phyloP scores from a whole-genome alignment of 2,888 invertebrate species.

The Argyra leucocephala region DNA sequence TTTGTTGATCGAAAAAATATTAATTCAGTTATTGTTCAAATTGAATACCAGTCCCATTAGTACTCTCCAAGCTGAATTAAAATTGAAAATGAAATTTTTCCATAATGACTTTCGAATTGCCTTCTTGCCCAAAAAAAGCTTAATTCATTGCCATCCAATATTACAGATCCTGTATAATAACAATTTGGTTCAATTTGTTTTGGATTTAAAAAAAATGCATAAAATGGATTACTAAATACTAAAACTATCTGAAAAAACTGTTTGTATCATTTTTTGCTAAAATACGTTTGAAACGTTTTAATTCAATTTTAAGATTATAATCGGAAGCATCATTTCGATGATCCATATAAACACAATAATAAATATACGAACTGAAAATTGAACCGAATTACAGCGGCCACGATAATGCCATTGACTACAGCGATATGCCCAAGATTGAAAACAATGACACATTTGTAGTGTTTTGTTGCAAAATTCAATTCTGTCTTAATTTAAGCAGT shows the following conservation, averaged over 20 bases:
- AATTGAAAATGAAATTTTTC: conserved; percentile 93
- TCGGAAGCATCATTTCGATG: conserved; percentile 92
- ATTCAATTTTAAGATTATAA: conserved; percentile 87
- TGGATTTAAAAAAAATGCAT: conserved; percentile 70
- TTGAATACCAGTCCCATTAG: conserved; percentile 94
- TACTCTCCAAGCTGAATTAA: conserved; percentile 85
- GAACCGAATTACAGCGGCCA: conserved; percentile 91
- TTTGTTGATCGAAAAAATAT: conserved; percentile 84
- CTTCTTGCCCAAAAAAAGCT: conserved; percentile 97
- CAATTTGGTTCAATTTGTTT: conserved; percentile 85
- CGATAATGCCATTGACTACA: conserved; percentile 96
- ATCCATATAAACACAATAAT: conserved; percentile 93
- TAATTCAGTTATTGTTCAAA: conserved; percentile 95
- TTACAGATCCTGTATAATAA: conserved; percentile 91
- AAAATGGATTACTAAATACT: conserved; percentile 94
- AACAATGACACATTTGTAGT: conserved; percentile 89
- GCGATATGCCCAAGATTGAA: conserved; percentile 91
- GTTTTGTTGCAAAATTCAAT: conserved; percentile 71
- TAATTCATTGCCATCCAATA: conserved; percentile 84
- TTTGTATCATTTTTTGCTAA: conserved; percentile 86
- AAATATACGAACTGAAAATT: conserved; percentile 91
- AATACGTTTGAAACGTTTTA: conserved; percentile 78
- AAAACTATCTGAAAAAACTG: conserved; percentile 92
- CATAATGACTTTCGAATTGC: conserved; percentile 86
- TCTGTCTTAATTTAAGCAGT: conserved; percentile 81